Percentiles rank a stretch among this genome's conserved stretches.
These are phyloP conservation scores for Tricholauxania praeusta DNA, from an alignment of 2,888 invertebrate species.

Conservation along the genomic window DNA sequence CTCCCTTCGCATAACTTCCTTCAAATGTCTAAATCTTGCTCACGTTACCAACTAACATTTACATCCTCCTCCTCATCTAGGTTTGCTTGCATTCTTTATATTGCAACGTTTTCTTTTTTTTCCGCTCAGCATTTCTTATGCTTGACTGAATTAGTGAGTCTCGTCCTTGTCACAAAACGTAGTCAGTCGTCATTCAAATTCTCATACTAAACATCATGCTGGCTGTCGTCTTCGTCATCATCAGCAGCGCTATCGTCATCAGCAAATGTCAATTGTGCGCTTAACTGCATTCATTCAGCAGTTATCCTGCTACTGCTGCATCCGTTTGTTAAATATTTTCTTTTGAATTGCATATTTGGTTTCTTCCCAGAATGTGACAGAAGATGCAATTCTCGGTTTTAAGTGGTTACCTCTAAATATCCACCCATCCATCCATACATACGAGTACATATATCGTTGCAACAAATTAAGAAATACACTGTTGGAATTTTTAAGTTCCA, in stretches of 20 bases:
- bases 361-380: slow-evolving; percentile 29
- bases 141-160: slow-evolving; percentile 30
- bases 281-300: slow-evolving; percentile 46
- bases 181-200: neutral
- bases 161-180: neutral
- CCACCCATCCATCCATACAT: neutral
- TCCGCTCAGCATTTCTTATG: slow-evolving; percentile 26
- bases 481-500: neutral
- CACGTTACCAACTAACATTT: no score
- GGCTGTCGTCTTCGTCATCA: neutral
- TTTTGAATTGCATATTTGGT: slow-evolving; percentile 1
- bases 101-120: slow-evolving; percentile 1
- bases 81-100: neutral
- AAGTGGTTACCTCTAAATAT: slow-evolving; percentile 28
- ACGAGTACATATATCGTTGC: neutral
- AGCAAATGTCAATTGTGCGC: slow-evolving; percentile 63
- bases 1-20: neutral
- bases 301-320: slow-evolving; percentile 16
- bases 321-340: slow-evolving; percentile 21
- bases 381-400: slow-evolving; percentile 14
- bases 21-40: no score
- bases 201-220: neutral
- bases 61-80: neutral
- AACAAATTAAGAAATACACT: neutral
- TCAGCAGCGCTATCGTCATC: neutral